phyloP scores from a whole-genome alignment of 2,797 vertebrate species.

The Acanthurus leucopareius region DNA sequence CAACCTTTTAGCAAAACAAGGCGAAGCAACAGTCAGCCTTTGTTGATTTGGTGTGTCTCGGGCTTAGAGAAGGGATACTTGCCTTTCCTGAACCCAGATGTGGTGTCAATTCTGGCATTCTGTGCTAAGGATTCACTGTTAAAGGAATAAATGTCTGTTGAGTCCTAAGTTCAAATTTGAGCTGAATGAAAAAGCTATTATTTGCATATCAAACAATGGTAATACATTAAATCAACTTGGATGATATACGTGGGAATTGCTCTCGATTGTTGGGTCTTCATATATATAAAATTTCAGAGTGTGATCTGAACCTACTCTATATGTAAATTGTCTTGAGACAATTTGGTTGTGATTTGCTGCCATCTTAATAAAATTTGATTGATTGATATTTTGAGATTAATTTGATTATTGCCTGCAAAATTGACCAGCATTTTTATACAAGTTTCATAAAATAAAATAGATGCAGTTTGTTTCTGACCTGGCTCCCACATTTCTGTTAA shows the following conservation, averaged over 20 bases:
- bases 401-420: neutral
- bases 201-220: neutral
- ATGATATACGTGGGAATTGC: neutral
- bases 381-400: neutral
- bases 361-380: no score
- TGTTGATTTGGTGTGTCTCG: no score
- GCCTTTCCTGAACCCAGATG: neutral
- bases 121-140: neutral
- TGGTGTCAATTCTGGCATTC: neutral
- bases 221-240: neutral
- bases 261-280: no score
- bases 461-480: neutral
- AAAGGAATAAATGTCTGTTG: neutral
- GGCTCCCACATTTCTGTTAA: no score
- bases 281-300: no score
- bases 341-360: no score
- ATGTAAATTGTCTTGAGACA: no score
- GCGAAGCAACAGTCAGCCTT: no score
- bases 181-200: neutral
- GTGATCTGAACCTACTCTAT: no score
- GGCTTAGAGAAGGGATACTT: neutral
- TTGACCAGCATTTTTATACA: no score
- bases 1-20: no score
- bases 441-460: no score
- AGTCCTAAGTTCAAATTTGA: neutral